Evolutionary conservation across 2,797 vertebrate species (phyloP).

Genomic region (Apodemus agrarius): DNA sequence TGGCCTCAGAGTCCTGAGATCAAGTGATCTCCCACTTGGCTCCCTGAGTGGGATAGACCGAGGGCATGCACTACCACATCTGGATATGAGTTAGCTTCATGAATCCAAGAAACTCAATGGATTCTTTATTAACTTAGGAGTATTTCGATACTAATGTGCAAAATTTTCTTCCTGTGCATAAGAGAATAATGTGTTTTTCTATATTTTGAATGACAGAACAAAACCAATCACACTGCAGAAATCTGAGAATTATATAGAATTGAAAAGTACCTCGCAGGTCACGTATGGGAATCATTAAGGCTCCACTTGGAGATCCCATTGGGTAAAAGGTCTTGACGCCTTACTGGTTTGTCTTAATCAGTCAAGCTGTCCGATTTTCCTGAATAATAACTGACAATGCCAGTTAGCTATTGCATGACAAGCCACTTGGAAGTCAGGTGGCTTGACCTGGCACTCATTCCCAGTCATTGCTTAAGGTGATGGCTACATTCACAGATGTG

Average conservation of each 20-base stretch:
- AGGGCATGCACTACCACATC: background rate
- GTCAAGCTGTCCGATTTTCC: constrained; percentile 6
- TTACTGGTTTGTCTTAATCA: background rate
- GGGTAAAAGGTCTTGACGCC: background rate
- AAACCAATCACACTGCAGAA: background rate
- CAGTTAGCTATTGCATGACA: background rate
- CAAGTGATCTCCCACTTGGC: background rate
- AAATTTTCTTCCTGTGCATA: constrained; percentile 15
- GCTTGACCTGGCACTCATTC: background rate
- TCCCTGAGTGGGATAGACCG: background rate
- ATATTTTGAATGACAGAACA: constrained; percentile 12
- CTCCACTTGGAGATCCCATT: background rate
- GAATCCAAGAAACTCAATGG: background rate
- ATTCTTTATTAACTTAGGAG: constrained; percentile 19
- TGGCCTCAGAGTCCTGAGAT: background rate
- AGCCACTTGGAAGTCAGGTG: background rate
- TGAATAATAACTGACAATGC: background rate
- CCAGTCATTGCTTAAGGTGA: background rate
- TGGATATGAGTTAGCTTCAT: background rate
- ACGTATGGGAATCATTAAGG: background rate
- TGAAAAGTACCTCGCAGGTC: background rate
- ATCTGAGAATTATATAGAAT: background rate
- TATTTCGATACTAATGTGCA: background rate
- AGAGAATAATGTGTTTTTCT: background rate
- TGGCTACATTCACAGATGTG: background rate